Evolutionary conservation across 1,140 invertebrate genomes (phyloP).

Genomic region (Brachionus rotundiformis): DNA sequence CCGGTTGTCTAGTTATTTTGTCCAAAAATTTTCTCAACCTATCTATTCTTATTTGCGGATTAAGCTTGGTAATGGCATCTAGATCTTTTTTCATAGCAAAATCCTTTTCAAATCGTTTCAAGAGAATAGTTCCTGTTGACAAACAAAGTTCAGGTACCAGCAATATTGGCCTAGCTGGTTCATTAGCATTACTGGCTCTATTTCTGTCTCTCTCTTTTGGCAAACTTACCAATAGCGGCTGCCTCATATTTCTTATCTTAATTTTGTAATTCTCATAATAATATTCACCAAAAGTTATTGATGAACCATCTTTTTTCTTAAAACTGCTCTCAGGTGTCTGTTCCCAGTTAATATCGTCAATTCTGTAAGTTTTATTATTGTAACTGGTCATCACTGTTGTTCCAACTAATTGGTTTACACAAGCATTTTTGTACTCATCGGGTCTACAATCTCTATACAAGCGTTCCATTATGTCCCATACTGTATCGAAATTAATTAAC

Average conservation of each 20-base stretch:
- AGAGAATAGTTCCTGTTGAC: constrained; percentile 54
- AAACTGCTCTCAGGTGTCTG: constrained; percentile 69
- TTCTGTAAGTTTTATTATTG: constrained; percentile 81
- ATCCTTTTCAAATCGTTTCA: constrained; percentile 48
- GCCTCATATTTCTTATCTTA: constrained; percentile 73
- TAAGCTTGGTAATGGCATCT: constrained; percentile 32
- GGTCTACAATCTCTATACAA: constrained; percentile 53
- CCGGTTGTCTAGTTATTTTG: constrained; percentile 53
- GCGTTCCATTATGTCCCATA: constrained; percentile 73
- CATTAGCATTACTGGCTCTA: neutral
- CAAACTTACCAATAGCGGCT: constrained; percentile 71
- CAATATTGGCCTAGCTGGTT: constrained; percentile 55
- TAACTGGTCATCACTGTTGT: constrained; percentile 65
- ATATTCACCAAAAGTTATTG: constrained; percentile 75
- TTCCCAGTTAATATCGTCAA: constrained; percentile 82
- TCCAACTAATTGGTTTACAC: constrained; percentile 28
- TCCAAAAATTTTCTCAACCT: constrained; percentile 33
- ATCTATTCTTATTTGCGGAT: constrained; percentile 4
- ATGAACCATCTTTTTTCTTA: constrained; percentile 68
- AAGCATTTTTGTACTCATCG: constrained; percentile 55
- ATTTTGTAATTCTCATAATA: constrained; percentile 73
- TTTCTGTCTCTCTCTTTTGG: constrained; percentile 60
- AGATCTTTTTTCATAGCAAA: constrained; percentile 49
- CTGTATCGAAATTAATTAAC: constrained; percentile 74
- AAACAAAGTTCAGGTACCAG: constrained; percentile 61